Conservation (phyloP, 2,113 vertebrate species). For the western clawed frog (Xenopus tropicalis) region DNA sequence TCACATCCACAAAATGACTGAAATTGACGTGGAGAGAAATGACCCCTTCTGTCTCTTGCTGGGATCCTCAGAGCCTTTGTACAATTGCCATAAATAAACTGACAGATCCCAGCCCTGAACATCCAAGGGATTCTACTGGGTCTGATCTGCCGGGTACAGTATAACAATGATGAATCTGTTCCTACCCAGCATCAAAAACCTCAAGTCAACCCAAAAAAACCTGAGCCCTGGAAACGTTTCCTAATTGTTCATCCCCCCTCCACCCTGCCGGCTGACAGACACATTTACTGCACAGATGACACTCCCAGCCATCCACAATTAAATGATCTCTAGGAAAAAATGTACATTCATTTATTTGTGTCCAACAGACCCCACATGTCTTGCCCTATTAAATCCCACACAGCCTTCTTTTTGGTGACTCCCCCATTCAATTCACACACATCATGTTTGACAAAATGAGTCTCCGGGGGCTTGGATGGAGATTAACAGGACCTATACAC, state of each 20-base stretch:
- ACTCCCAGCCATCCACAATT: conserved; percentile 33
- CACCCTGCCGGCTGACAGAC: conserved; percentile 11
- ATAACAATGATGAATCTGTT: conserved; percentile 22
- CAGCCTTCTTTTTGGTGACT: conserved; percentile 14
- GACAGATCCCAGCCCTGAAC: conserved; percentile 33
- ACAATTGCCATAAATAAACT: conserved; percentile 39
- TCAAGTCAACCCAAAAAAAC: conserved; percentile 1
- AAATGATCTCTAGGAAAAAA: conserved; percentile 31
- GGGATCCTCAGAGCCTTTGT: conserved; percentile 38
- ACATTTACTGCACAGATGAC: conserved; percentile 41
- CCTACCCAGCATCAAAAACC: conserved; percentile 23
- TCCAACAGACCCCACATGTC: conserved; percentile 41
- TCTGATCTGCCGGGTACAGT: conserved; percentile 26
- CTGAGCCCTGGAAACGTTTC: conserved; percentile 5
- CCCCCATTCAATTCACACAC: conserved; percentile 32
- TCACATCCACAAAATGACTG: conserved; percentile 35
- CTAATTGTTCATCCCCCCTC: conserved; percentile 13
- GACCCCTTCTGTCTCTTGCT: conserved; percentile 38
- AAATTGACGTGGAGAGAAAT: conserved; percentile 29
- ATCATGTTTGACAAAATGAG: conserved; percentile 43
- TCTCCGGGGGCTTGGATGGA: conserved; percentile 26
- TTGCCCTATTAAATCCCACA: conserved; percentile 41
- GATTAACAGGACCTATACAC: conserved; percentile 33
- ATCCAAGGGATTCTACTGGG: conserved; percentile 18
- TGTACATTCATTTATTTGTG: conserved; percentile 44